Conservation (phyloP, 1,140 invertebrate genomes). For the Eriocheir sinensis region DNA sequence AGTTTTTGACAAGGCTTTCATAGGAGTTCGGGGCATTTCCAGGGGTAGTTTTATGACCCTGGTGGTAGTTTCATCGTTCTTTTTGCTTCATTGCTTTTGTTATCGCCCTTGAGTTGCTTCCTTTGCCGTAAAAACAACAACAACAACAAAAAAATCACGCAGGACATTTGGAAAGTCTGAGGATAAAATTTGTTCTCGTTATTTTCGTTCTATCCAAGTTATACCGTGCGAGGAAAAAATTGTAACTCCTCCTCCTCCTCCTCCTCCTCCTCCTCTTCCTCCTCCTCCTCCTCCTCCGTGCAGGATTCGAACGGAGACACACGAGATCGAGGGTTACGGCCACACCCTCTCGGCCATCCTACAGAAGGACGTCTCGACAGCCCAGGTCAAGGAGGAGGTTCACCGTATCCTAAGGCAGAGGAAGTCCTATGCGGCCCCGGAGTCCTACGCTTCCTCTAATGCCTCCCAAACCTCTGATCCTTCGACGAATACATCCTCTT, state of each 20-base stretch:
- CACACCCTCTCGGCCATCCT: constrained; percentile 58
- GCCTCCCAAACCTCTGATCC: neutral
- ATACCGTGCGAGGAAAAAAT: too few relatives aligned
- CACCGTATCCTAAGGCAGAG: constrained; percentile 44
- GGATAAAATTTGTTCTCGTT: too few relatives aligned
- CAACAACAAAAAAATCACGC: too few relatives aligned
- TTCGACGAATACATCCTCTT: neutral
- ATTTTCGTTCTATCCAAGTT: too few relatives aligned
- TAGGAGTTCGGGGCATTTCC: too few relatives aligned
- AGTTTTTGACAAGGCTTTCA: too few relatives aligned
- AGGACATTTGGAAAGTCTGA: too few relatives aligned
- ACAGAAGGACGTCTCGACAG: constrained; percentile 63
- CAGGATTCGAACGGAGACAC: constrained; percentile 73
- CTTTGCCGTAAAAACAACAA: too few relatives aligned
- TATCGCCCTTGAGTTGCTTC: too few relatives aligned
- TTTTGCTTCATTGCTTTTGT: too few relatives aligned
- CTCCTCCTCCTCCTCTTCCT: neutral
- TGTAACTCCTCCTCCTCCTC: neutral
- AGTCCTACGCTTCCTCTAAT: neutral
- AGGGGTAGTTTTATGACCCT: too few relatives aligned
- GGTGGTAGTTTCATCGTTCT: too few relatives aligned
- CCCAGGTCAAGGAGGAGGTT: constrained; percentile 61
- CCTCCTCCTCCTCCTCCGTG: neutral
- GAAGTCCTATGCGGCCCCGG: neutral
- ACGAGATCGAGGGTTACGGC: constrained; percentile 76